Evolutionary conservation across 2,888 invertebrate species (phyloP).

Genomic region (Chrysomela aeneicollis): DNA sequence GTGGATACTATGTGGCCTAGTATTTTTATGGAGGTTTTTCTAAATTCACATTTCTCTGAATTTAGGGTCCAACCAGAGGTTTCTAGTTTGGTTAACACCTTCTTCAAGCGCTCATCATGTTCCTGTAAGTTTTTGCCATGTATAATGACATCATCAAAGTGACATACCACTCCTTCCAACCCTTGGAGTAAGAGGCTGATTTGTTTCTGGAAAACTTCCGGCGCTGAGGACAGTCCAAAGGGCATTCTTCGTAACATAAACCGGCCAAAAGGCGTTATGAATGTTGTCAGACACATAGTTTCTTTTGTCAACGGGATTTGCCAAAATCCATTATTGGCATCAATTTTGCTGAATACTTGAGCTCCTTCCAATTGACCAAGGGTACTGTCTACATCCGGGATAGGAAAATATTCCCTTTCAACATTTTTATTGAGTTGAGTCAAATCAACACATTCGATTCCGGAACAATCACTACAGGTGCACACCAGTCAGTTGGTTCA

Average conservation of each 20-base stretch:
- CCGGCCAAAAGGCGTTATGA: constrained; percentile 26
- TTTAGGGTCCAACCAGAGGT: constrained; percentile 28
- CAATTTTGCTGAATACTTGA: constrained; percentile 42
- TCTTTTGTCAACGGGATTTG: constrained; percentile 26
- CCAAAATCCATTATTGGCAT: constrained; percentile 38
- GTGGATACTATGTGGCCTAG: constrained; percentile 33
- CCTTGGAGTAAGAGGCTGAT: constrained; percentile 5
- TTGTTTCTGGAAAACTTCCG: constrained; percentile 13
- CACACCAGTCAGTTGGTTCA: constrained; percentile 27
- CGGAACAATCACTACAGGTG: constrained; percentile 19
- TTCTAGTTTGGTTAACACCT: background rate
- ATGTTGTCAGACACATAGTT: constrained; percentile 14
- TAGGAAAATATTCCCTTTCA: constrained; percentile 21
- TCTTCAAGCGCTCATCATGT: constrained; percentile 6
- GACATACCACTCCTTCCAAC: constrained; percentile 2
- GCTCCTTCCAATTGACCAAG: constrained; percentile 40
- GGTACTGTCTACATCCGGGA: constrained; percentile 43
- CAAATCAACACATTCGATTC: constrained; percentile 22
- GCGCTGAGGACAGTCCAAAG: constrained; percentile 22
- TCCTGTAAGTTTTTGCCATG: constrained; percentile 2
- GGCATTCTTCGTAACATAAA: constrained; percentile 25
- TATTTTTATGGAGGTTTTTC: constrained; percentile 26
- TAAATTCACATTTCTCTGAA: constrained; percentile 34
- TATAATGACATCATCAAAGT: constrained; percentile 9
- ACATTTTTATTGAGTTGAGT: constrained; percentile 22